phyloP scores from a whole-genome alignment of 2,888 invertebrate genomes.

The Ectropis crepuscularia region DNA sequence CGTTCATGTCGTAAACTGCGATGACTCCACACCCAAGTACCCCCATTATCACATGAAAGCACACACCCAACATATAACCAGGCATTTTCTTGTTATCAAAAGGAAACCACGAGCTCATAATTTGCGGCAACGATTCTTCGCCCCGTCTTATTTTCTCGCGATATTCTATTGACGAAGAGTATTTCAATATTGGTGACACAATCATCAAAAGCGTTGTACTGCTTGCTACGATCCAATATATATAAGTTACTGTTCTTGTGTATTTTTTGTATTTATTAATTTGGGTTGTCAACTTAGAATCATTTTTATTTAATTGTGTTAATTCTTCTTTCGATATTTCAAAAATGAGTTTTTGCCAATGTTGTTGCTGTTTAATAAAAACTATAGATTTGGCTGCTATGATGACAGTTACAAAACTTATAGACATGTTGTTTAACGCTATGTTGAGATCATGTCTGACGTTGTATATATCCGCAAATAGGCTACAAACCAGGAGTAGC shows the following conservation, averaged over 20 bases:
- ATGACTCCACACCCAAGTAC: constrained; percentile 58
- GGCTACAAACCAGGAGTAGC: neutral
- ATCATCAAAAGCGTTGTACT: constrained; percentile 53
- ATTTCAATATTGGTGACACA: constrained; percentile 57
- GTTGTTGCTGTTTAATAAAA: constrained; percentile 8
- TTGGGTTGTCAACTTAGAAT: constrained; percentile 39
- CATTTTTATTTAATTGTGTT: constrained; percentile 42
- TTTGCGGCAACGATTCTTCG: constrained; percentile 59
- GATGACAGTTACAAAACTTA: neutral
- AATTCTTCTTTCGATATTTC: constrained; percentile 57
- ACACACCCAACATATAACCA: constrained; percentile 56
- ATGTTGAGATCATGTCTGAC: constrained; percentile 12
- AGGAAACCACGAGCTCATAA: constrained; percentile 69
- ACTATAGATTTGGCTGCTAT: constrained; percentile 1
- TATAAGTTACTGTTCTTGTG: constrained; percentile 57
- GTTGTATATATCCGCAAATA: constrained; percentile 6
- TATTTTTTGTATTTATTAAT: constrained; percentile 55
- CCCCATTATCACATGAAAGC: constrained; percentile 56
- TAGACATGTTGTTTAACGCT: constrained; percentile 13
- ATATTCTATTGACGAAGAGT: constrained; percentile 46
- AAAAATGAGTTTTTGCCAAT: constrained; percentile 47
- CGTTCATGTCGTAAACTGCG: constrained; percentile 60
- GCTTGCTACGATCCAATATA: constrained; percentile 58
- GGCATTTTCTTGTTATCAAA: constrained; percentile 63
- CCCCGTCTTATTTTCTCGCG: constrained; percentile 53